These are phyloP conservation scores for Gallinago stenura DNA, from an alignment of 2,797 vertebrate species.

Conservation along the genomic window DNA sequence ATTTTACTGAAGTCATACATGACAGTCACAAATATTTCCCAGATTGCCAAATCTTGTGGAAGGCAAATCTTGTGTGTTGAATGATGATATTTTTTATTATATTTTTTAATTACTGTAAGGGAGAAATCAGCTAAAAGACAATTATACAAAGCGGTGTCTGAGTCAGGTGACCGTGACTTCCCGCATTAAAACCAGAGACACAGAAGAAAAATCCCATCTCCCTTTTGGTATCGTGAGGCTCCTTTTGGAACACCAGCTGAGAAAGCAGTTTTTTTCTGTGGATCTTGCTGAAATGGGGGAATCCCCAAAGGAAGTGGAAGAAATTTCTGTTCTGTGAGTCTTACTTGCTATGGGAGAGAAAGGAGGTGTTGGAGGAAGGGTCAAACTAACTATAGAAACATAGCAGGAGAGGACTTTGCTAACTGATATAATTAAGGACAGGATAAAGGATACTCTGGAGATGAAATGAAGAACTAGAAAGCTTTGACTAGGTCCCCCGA, in stretches of 20 bases:
- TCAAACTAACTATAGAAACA: not conserved
- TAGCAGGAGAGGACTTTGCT: not conserved
- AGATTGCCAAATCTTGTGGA: not conserved
- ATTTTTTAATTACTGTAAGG: not conserved
- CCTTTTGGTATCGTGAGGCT: not conserved
- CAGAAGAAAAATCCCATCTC: not conserved
- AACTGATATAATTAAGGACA: not conserved
- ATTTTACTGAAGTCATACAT: not conserved
- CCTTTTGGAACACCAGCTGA: not conserved
- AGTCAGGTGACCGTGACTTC: not conserved
- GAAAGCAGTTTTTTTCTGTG: not conserved
- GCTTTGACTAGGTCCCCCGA: not conserved
- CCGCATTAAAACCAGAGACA: not conserved
- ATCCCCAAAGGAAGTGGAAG: not conserved
- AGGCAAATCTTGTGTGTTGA: not conserved
- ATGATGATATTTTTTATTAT: not conserved
- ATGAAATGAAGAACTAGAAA: not conserved
- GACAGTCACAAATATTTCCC: slow-evolving; percentile 14
- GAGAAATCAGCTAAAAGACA: not conserved
- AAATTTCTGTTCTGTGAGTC: not conserved
- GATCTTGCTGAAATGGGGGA: not conserved
- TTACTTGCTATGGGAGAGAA: not conserved
- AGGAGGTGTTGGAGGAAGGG: not conserved
- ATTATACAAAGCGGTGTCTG: not conserved
- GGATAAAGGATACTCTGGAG: not conserved